Conservation (phyloP, 2,888 invertebrate genomes). For the Nebria salina region DNA sequence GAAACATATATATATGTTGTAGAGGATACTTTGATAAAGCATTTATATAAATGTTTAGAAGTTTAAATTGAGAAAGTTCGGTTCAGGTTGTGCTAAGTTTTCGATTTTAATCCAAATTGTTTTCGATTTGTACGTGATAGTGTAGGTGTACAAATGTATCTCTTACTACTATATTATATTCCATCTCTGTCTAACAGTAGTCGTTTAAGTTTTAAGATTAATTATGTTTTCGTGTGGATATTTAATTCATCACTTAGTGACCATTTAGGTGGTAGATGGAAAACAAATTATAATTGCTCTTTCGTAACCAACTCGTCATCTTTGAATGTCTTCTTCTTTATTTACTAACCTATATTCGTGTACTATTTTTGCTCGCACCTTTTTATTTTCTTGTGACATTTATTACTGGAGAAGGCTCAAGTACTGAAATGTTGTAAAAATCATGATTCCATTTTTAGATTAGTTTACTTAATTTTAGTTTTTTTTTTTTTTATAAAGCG, state of each 20-base stretch:
- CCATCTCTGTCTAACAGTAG: background rate
- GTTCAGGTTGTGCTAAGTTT: slow-evolving; percentile 30
- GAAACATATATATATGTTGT: background rate
- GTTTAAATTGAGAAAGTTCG: slow-evolving; percentile 45
- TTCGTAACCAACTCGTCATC: background rate
- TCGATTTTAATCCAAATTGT: slow-evolving; percentile 43
- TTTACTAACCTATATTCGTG: too few relatives aligned
- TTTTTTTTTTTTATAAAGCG: background rate
- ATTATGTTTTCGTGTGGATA: background rate
- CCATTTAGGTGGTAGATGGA: background rate
- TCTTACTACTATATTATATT: background rate
- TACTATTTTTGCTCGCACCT: too few relatives aligned
- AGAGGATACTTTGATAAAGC: slow-evolving; percentile 22
- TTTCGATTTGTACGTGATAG: slow-evolving; percentile 33
- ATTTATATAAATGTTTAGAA: slow-evolving; percentile 44
- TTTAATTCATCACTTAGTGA: background rate
- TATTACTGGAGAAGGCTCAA: too few relatives aligned
- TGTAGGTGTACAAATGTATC: slow-evolving; percentile 3
- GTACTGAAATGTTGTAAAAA: too few relatives aligned
- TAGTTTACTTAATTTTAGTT: background rate
- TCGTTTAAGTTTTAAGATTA: background rate
- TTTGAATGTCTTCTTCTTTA: too few relatives aligned
- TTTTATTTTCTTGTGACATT: too few relatives aligned
- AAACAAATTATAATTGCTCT: background rate
- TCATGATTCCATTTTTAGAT: too few relatives aligned